A percentile compares a stretch with the other conserved stretches of the same genome.
phyloP scores from a whole-genome alignment of 2,113 vertebrate species.

The Zeus faber region DNA sequence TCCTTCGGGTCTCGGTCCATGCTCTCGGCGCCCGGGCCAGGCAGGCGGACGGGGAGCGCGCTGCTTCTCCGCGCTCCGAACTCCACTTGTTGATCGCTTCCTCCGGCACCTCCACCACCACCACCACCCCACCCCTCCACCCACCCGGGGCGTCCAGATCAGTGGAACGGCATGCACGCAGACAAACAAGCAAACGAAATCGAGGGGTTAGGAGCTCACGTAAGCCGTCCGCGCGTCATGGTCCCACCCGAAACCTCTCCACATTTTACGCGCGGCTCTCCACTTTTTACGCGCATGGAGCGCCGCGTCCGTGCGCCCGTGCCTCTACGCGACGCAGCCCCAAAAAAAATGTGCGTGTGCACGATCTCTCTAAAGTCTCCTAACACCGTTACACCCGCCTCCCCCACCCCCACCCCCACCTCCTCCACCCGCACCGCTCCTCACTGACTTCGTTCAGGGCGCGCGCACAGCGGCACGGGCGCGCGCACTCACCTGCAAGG shows the following conservation, averaged over 20 bases:
- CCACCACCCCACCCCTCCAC: too few relatives aligned
- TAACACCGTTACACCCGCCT: conserved; percentile 77
- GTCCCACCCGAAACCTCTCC: conserved; percentile 60
- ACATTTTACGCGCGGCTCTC: conserved; percentile 64
- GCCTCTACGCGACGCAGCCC: conserved; percentile 59
- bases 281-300: too few relatives aligned
- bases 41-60: not conserved
- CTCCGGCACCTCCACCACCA: conserved; percentile 32
- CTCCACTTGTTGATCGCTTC: conserved; percentile 77
- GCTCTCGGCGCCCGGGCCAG: conserved; percentile 35
- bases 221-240: not conserved
- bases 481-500: conserved; percentile 86
- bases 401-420: not conserved
- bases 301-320: conserved; percentile 47
- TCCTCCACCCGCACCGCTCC: not conserved
- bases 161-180: too few relatives aligned
- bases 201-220: too few relatives aligned
- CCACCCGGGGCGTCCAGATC: too few relatives aligned
- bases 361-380: conserved; percentile 84
- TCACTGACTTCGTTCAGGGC: not conserved
- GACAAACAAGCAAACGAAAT: too few relatives aligned
- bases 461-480: conserved; percentile 77
- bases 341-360: conserved; percentile 86
- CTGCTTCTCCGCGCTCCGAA: conserved; percentile 63
- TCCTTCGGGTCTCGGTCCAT: conserved; percentile 85